These are phyloP conservation scores for Scomber japonicus DNA, from an alignment of 2,113 vertebrate species.

Conservation along the genomic window DNA sequence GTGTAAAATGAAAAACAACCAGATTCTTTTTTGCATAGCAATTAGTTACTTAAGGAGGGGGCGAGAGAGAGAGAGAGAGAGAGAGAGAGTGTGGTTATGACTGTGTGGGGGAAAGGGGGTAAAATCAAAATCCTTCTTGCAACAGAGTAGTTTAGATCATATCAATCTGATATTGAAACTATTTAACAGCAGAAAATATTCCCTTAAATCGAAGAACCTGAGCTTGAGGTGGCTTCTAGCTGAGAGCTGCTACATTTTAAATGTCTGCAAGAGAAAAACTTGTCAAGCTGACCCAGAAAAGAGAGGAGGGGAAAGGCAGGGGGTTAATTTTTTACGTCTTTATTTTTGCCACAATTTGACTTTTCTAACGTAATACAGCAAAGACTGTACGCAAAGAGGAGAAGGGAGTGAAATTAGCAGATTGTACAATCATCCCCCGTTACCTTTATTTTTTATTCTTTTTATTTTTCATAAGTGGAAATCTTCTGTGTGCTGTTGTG, in stretches of 20 bases:
- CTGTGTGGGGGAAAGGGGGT: constrained; percentile 23
- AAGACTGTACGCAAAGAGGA: background rate
- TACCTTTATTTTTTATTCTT: background rate
- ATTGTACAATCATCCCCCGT: constrained; percentile 18
- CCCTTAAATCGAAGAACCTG: constrained; percentile 78
- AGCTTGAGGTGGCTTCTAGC: constrained; percentile 72
- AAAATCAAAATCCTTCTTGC: constrained; percentile 50
- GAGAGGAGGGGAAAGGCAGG: background rate
- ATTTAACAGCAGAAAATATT: constrained; percentile 60
- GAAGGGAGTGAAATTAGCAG: constrained; percentile 22
- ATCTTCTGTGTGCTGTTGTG: constrained; percentile 34
- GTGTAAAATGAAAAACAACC: constrained; percentile 78
- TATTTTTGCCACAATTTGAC: constrained; percentile 40
- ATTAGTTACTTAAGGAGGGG: constrained; percentile 79
- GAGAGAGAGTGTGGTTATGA: constrained; percentile 52
- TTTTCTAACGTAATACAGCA: constrained; percentile 27
- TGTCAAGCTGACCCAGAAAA: constrained; percentile 40
- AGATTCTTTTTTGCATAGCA: constrained; percentile 86
- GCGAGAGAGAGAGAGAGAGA: background rate
- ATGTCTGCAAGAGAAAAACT: constrained; percentile 41
- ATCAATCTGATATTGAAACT: constrained; percentile 43
- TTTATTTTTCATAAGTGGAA: constrained; percentile 9
- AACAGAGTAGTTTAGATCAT: constrained; percentile 56
- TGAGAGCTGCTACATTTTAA: constrained; percentile 75
- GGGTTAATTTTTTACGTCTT: constrained; percentile 1